A percentile compares a stretch with the other conserved stretches of the same genome.
Evolutionary conservation across 2,888 invertebrate species (phyloP).

Genomic region (Drosophila kuntzei): DNA sequence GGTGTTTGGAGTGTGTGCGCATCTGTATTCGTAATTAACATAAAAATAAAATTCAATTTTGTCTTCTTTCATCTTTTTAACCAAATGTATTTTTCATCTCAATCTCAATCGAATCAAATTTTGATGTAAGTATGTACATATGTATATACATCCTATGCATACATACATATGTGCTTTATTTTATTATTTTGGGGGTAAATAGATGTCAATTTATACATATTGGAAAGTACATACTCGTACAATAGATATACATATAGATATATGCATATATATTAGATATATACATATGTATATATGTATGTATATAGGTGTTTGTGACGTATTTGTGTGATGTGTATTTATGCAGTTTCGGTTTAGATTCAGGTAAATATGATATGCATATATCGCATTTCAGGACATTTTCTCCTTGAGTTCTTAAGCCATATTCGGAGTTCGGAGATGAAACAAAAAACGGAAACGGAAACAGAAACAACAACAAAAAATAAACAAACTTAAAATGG

Average conservation of each 20-base stretch:
- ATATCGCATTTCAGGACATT: neutral
- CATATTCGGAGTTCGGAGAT: slow-evolving; percentile 26
- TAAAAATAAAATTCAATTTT: too few relatives aligned
- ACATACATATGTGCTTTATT: neutral
- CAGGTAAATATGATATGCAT: slow-evolving; percentile 30
- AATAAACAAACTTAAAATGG: slow-evolving; percentile 18
- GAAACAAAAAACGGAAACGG: slow-evolving; percentile 5
- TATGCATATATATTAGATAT: too few relatives aligned
- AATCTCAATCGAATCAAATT: slow-evolving; percentile 1
- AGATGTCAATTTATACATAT: neutral
- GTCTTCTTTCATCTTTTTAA: too few relatives aligned
- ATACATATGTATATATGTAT: neutral
- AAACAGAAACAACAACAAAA: neutral
- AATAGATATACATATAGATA: neutral
- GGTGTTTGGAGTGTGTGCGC: neutral
- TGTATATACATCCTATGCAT: neutral
- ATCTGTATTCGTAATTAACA: slow-evolving; percentile 30
- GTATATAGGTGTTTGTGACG: neutral
- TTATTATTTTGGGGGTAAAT: neutral
- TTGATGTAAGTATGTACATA: neutral
- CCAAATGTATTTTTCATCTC: neutral
- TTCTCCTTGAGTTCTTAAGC: slow-evolving; percentile 9
- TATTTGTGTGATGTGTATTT: slow-evolving; percentile 3
- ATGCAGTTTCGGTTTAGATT: slow-evolving; percentile 3
- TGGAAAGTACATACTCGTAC: neutral